Evolutionary conservation across 2,888 invertebrate species (phyloP), one percentile per base, ranked within the genome.

Genomic region (Baronia brevicornis): DNA sequence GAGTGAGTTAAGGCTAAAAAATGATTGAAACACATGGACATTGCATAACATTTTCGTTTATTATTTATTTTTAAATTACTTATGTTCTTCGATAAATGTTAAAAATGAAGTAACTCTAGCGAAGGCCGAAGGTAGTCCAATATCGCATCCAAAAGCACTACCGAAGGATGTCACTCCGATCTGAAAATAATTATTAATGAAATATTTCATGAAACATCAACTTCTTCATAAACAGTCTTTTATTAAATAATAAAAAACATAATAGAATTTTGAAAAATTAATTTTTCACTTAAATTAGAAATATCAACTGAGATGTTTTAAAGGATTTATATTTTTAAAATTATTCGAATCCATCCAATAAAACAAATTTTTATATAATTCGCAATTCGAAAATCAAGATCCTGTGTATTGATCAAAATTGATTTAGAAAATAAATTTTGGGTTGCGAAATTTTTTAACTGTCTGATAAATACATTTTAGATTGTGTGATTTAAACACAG

Each of bases 91-190:
- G 35, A 69, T 52, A 37, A 53, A 67, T 28, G 23, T 11, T 1
- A 54, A 15, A 46, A 36, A 68, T 1, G 60, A 63, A 0, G 64
- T 57, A 2, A 63, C 55, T 28, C 69, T 51, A n/a, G 53, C 60
- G 43, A 50, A 72, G 4, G 44, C 67, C 14, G 64, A 56, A 2
- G 67, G 66, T 9, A 41, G 29, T 2, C 49, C 51, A 1, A 30
- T 13, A 11, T 58, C 35, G 38, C 71, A 70, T 4, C 68, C 65
- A 4, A 40, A 25, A 11, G 33, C 47, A 5, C 53, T 46, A 9
- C 65, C 65, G 31, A 63, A 64, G 3, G 65, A 64, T 1, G 59
- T 60, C 3, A 62, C 25, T 37, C 72, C 73, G 33, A 73, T 44
- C 74, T 72, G 57, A 17, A 41, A 44, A 35, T 18, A 22, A 35